Evolutionary conservation across 1,140 invertebrate species (phyloP), one percentile per base, ranked within the genome.

Genomic region (Cydia strobilella): DNA sequence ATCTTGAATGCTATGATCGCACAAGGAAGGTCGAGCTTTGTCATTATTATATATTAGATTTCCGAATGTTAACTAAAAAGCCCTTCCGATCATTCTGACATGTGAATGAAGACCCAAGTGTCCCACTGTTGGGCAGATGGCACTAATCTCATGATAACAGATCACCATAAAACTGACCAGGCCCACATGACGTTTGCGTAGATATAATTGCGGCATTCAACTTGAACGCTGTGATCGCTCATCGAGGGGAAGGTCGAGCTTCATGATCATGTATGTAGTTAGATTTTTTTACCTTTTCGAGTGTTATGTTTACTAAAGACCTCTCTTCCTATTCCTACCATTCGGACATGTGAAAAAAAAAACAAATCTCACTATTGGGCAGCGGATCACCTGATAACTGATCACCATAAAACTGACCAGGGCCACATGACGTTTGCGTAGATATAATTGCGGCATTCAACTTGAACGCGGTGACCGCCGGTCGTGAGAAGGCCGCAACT

Each of bases 201-300:
- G 65, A 18, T 18, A 18, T n/a, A 31, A 35, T n/a, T 3, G 27
- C 65, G 65, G 31, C 35, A 69, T 69, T 69, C 31, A 69, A 39
- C 65, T 69, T 69, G 65, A 69, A 31, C 65, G 65, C 65, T n/a
- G n/a, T n/a, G 25, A 25, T 25, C 35, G 9, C 35, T 39, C 35
- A 39, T 39, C 35, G 9, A 39, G 35, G 35, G 35, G 35, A 39
- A 39, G 35, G 35, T 39, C 35, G 35, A 39, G 9, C 35, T 39
- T 39, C 35, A 3, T 39, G 1, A 39, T 25, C 3, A 25, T 25
- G 25, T 25, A 25, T 25, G 25, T 39, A 39, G 35, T 39, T 39
- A 39, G 35, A 10, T 25, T 25, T 25, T 25, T 25, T 25, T 25
- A 25, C 25, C 25, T 25, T 25, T 25, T 3, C 25, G 25, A 25